These are phyloP conservation scores for Salminus brasiliensis DNA, from an alignment of 2,113 vertebrate genomes.

Conservation along the genomic window DNA sequence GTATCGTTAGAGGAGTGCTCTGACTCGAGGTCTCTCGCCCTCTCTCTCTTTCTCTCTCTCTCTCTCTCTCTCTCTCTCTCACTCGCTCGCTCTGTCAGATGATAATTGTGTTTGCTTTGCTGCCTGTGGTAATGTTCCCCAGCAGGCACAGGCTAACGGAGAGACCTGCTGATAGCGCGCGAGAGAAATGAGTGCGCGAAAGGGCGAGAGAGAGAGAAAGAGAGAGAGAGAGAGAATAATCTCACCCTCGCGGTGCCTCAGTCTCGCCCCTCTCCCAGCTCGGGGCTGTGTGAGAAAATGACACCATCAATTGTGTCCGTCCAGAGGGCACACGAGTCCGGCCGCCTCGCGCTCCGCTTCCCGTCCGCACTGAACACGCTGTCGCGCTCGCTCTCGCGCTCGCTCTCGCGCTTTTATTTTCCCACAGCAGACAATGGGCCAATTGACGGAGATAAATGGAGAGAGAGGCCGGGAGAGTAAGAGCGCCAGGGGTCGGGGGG, in stretches of 20 bases:
- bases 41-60: too few relatives aligned
- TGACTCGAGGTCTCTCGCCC: too few relatives aligned
- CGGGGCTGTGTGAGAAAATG: conserved; percentile 6
- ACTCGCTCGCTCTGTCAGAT: not conserved
- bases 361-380: not conserved
- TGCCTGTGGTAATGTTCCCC: conserved; percentile 23
- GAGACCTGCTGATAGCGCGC: conserved; percentile 17
- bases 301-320: not conserved
- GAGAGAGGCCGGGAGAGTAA: not conserved
- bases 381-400: not conserved
- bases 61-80: not conserved
- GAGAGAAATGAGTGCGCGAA: too few relatives aligned
- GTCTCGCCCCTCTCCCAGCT: not conserved
- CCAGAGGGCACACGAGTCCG: not conserved
- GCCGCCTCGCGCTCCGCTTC: not conserved
- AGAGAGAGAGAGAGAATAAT: not conserved
- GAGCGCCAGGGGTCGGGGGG: not conserved
- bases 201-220: not conserved
- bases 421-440: not conserved
- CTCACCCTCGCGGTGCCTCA: not conserved
- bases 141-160: conserved; percentile 18
- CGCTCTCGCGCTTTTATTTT: not conserved
- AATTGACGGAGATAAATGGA: not conserved
- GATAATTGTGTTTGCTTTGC: conserved; percentile 41
- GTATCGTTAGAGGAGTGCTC: too few relatives aligned